Conservation (phyloP, 1,140 invertebrate species). For the Protaetia brevitarsis region DNA sequence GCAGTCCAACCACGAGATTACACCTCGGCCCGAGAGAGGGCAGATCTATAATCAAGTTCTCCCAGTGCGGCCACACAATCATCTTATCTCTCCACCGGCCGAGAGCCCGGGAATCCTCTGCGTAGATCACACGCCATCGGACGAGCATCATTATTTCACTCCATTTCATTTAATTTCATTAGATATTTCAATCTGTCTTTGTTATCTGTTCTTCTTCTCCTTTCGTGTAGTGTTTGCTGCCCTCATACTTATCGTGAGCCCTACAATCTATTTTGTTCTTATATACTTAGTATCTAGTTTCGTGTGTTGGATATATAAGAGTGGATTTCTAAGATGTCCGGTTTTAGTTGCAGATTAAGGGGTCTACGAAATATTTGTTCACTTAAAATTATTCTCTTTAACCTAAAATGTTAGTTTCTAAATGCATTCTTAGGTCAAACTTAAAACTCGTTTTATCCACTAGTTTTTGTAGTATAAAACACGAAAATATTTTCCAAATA, state of each 20-base stretch:
- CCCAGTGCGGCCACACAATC: conserved; percentile 18
- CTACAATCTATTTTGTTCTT: background rate
- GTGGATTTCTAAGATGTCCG: too few species aligned
- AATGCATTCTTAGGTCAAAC: too few species aligned
- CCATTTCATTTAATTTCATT: conserved; percentile 41
- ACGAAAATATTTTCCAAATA: too few species aligned
- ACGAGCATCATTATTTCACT: conserved; percentile 34
- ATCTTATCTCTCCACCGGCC: conserved; percentile 29
- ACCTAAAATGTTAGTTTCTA: too few species aligned
- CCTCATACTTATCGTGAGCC: background rate
- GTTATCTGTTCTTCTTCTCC: conserved; percentile 23
- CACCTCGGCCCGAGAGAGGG: conserved; percentile 24
- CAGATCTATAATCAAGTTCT: conserved; percentile 33
- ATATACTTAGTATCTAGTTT: too few species aligned
- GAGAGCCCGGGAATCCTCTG: conserved; percentile 1
- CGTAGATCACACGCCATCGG: conserved; percentile 28
- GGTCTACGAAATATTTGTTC: too few species aligned
- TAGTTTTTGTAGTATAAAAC: too few species aligned
- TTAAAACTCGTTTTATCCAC: too few species aligned
- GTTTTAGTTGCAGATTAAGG: too few species aligned
- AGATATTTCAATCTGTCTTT: conserved; percentile 36
- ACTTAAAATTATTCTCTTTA: too few species aligned
- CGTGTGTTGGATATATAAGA: too few species aligned
- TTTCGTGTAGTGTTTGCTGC: background rate
- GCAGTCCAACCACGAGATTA: conserved; percentile 26